Percentiles rank a stretch among this genome's conserved stretches.
Conservation (phyloP, 1,140 invertebrate genomes). For the Polyergus mexicanus region DNA sequence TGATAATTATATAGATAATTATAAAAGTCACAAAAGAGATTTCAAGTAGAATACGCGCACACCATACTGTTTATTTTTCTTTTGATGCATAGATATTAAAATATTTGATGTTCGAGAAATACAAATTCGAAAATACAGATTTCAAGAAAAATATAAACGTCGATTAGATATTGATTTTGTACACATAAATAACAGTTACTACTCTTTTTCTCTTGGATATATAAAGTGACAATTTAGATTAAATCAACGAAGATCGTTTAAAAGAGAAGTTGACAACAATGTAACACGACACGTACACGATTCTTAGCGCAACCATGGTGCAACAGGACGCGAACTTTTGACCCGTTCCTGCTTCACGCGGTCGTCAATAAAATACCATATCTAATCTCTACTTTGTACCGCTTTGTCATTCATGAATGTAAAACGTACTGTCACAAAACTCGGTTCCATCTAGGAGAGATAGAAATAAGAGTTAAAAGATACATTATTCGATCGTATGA, state of each 20-base stretch:
- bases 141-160: not conserved
- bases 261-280: not conserved
- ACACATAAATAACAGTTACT: not conserved
- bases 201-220: not conserved
- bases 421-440: constrained; percentile 4
- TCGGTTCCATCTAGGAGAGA: not conserved
- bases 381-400: not conserved
- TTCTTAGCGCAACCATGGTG: not conserved
- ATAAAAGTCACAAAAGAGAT: no score
- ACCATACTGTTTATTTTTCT: no score
- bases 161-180: constrained; percentile 12
- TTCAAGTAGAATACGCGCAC: no score
- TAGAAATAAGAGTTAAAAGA: not conserved
- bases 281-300: not conserved
- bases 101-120: not conserved
- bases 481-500: not conserved
- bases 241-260: constrained; percentile 4
- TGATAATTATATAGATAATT: no score
- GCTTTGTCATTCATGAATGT: constrained; percentile 46
- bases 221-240: constrained; percentile 22
- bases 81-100: no score
- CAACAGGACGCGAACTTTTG: constrained; percentile 43
- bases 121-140: no score
- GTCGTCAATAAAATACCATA: constrained; percentile 37
- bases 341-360: constrained; percentile 31